Evolutionary conservation across 2,888 invertebrate species (phyloP), one percentile per base, ranked within the genome.

Genomic region (Morpho helenor): DNA sequence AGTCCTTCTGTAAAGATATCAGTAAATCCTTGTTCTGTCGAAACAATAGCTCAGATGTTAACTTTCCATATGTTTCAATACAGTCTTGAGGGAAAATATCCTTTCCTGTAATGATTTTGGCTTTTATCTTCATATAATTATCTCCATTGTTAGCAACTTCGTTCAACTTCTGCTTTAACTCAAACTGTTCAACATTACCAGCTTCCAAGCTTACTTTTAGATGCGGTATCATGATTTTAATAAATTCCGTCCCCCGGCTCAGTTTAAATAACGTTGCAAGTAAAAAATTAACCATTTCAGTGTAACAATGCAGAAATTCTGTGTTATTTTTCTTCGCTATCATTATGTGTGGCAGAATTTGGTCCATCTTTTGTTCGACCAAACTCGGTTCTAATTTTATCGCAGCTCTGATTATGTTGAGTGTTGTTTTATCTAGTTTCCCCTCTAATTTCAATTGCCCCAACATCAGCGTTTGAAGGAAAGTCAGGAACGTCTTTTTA

Each of bases 31-130:
- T 84, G 67, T 83, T 89, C 61, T 91, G 90, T 57, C 91, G 79
- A 44, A 88, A 90, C 86, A 90, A 83, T 40, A 91, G 66, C 59
- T 91, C 89, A 0, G 84, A 82, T 5, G 86, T 86, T 56, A 85
- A 67, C 60, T 76, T 85, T 2, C 91, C 91, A 73, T 82, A 91
- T n/a, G 73, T 65, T 53, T 81, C 74, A 0, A 86, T 68, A 75
- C 87, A 83, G 59, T 81, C 75, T 46, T 69, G 45, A 1, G 90
- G 88, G 59, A 91, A 80, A 8, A 91, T 59, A 67, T 90, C 89
- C 58, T 65, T 63, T 2, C 79, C 80, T 1, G 68, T 76, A n/a
- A 89, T 73, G 39, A 86, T 71, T 74, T 87, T 88, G 56, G 60
- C 75, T 56, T 66, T 73, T 0, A 80, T 57, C 60, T 84, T 86